These are phyloP conservation scores for Ceratosolen fusciceps DNA, from an alignment of 1,140 invertebrate species.

Conservation along the genomic window DNA sequence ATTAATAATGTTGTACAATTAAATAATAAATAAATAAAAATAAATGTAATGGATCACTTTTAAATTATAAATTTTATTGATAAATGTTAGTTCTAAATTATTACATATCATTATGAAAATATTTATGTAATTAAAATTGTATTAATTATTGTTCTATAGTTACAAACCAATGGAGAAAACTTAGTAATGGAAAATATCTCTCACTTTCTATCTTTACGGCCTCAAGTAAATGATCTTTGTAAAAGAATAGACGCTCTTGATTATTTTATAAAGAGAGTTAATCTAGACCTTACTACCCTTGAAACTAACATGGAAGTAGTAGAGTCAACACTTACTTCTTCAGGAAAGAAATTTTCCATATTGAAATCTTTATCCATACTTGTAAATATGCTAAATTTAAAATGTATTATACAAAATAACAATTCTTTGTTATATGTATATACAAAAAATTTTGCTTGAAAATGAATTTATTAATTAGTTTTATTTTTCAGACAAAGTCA, in stretches of 20 bases:
- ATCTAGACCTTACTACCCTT: slow-evolving; percentile 51
- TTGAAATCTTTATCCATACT: slow-evolving; percentile 56
- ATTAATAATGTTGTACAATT: no score
- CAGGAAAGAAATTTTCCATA: slow-evolving; percentile 53
- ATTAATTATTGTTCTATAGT: slow-evolving; percentile 31
- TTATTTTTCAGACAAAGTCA: slow-evolving; percentile 39
- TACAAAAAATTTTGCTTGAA: not conserved
- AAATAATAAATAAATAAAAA: no score
- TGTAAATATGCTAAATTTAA: slow-evolving; percentile 49
- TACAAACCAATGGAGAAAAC: slow-evolving; percentile 56
- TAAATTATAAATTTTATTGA: no score
- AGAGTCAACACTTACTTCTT: slow-evolving; percentile 46
- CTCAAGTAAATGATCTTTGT: slow-evolving; percentile 54
- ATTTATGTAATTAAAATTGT: not conserved
- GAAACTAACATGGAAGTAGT: slow-evolving; percentile 55
- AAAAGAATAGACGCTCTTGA: slow-evolving; percentile 56
- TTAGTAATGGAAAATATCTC: slow-evolving; percentile 51
- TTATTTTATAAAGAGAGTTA: slow-evolving; percentile 51
- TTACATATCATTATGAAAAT: not conserved
- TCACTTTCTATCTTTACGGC: slow-evolving; percentile 50
- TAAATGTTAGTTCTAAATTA: no score
- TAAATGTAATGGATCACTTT: no score
- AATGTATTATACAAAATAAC: not conserved
- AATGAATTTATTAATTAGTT: not conserved
- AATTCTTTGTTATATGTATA: not conserved